Conservation (phyloP, 2,113 vertebrate genomes). For the Heptranchias perlo region DNA sequence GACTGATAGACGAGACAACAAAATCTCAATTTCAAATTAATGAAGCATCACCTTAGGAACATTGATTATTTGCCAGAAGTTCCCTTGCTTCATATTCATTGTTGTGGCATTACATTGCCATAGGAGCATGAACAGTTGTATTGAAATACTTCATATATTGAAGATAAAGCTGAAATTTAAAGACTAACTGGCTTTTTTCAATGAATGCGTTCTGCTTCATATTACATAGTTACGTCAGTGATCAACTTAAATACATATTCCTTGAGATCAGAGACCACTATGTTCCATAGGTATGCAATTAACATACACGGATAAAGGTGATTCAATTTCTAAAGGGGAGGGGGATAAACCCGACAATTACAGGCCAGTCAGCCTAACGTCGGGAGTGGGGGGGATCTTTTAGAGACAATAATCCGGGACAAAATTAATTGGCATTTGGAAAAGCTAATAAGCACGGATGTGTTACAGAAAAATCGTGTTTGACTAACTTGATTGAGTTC, state of each 20-base stretch:
- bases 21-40: conserved; percentile 41
- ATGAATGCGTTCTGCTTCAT: neutral
- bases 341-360: too few relatives aligned
- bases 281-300: neutral
- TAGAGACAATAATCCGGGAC: too few relatives aligned
- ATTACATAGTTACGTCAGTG: neutral
- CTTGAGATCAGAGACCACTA: neutral
- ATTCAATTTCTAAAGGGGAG: neutral
- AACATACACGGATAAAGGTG: neutral
- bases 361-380: too few relatives aligned
- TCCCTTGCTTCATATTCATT: conserved; percentile 44
- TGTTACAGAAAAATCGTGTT: too few relatives aligned
- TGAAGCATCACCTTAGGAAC: conserved; percentile 35
- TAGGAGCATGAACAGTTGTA: conserved; percentile 40
- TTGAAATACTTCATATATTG: conserved; percentile 5
- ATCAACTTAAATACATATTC: neutral
- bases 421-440: too few relatives aligned
- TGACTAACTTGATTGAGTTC: too few relatives aligned
- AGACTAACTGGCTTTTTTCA: neutral
- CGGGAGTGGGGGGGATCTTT: too few relatives aligned
- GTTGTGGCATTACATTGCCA: conserved; percentile 56
- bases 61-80: conserved; percentile 45
- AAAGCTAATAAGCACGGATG: too few relatives aligned
- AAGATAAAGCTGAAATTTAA: conserved; percentile 27
- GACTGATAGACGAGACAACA: conserved; percentile 40